Conservation (phyloP, 2,113 vertebrate species). For the Anser brachyrhynchus region DNA sequence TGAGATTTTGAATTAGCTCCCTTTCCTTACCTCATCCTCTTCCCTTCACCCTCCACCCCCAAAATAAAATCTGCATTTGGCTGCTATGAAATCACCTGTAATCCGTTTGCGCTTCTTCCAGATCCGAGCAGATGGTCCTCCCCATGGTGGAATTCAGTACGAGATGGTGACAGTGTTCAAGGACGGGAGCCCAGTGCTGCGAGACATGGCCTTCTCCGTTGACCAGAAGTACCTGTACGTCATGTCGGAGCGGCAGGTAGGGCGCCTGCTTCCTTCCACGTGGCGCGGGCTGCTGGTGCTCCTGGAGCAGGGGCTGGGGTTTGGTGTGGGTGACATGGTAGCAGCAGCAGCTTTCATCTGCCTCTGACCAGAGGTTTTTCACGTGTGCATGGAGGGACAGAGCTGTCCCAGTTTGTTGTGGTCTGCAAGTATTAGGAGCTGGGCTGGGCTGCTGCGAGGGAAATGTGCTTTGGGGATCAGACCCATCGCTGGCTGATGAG, state of each 20-base stretch:
- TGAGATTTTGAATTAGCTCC: neutral
- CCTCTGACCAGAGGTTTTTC: neutral
- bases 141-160: conserved; percentile 91
- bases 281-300: fast-evolving
- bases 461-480: neutral
- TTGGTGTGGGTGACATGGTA: neutral
- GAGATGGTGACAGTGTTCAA: conserved; percentile 90
- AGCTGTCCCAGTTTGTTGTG: neutral
- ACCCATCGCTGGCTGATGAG: neutral
- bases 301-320: neutral
- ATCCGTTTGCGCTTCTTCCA: conserved; percentile 58
- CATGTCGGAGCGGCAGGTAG: conserved; percentile 96
- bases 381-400: neutral
- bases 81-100: neutral
- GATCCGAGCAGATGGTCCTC: conserved; percentile 95
- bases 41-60: neutral
- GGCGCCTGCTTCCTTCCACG: fast-evolving
- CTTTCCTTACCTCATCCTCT: neutral
- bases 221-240: conserved; percentile 91
- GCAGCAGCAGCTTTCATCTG: neutral
- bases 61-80: neutral
- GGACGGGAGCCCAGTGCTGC: conserved; percentile 89
- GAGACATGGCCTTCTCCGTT: conserved; percentile 95
- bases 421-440: neutral
- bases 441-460: neutral